Base-by-base conservation (phyloP, 1,140 invertebrate genomes). In the Amyelois transitella region DNA sequence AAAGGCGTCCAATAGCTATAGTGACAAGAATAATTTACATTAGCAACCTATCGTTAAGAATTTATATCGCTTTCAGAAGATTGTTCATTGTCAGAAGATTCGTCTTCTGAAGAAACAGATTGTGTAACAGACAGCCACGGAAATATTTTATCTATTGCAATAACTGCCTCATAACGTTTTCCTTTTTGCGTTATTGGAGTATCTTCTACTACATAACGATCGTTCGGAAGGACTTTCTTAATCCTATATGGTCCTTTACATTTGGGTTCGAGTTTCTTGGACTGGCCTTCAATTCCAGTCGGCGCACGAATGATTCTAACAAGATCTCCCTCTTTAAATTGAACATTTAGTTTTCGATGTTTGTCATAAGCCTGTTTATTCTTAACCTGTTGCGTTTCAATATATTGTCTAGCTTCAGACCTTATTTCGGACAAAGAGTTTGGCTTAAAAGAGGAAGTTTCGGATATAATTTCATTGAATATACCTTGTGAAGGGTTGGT, bases 171-270 rank as follows among this genome's bases (percentile, higher is more conserved):
- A 24, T 49, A 49, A n/a, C 47, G 14, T 25, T 7, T 49, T 6
- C 47, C 47, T 25, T 49, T 49, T 14, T 12, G 19, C 3, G 47
- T 49, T 6, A 49, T 10, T 14, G 20, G 18, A 14, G 47, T 49
- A 25, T 49, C 47, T 21, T 24, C 47, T 8, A 49, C 20, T 21
- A 49, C n/a, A 25, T 24, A 49, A 10, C 47, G 18, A n/a, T 49
- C 47, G 12, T 49, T 49, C n/a, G 47, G 47, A 4, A 49, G 21
- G 5, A 49, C 47, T 20, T 49, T 49, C 21, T 25, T 22, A 5
- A 49, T 49, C 20, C 47, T 22, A 49, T 49, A 49, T 24, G 47
- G 47, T 22, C 47, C 47, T 21, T 20, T 18, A 49, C 18, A 49
- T 49, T 49, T 49, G 14, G 47, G 20, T 17, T 49, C 21, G 1